Base-by-base conservation (phyloP, 2,797 vertebrate genomes). In the Sus cebifrons region DNA sequence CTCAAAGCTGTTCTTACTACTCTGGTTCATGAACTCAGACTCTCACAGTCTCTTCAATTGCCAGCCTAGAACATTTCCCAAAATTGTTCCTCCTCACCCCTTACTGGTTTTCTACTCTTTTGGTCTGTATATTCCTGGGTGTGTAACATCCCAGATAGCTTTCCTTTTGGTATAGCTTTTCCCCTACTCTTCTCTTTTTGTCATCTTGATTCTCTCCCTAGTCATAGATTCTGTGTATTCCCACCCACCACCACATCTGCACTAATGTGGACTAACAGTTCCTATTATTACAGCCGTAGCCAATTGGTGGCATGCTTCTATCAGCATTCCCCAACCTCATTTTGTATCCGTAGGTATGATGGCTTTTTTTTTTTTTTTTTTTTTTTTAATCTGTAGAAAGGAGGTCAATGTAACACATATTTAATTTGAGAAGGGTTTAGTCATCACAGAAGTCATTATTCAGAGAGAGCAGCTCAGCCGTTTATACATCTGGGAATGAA, bases 371-470 rank as follows among this genome's bases (percentile, higher is more conserved):
- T n/a, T n/a, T n/a, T n/a, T n/a, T 32, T 23, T 58, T 54, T 7
- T 18, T 9, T 75, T 18, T 54, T 58, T 81, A 87, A 23, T 36
- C 25, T 94, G 44, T 17, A 86, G 20, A 95, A 78, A 83, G 27
- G 18, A 92, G 65, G 29, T 84, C 79, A 27, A 56, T 23, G 21
- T 60, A 81, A 73, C 75, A 21, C n/a, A 77, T 18, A 40, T 92
- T 91, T 95, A 81, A 87, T 82, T 40, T 90, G 54, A 89, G 79
- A 52, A 87, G 8, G 49, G 60, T 83, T 93, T 89, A 73, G 44
- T 81, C 52, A n/a, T 94, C 54, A 32, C 32, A 14, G 23, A 91
- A 92, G 49, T 91, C 86, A 82, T 96, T 92, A 84, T 84, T 96
- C 70, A 81, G 65, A 68, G 92, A 54, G 17, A 81, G 36, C 17